Base-by-base conservation (phyloP, 2,113 vertebrate species). In the Coturnix japonica region DNA sequence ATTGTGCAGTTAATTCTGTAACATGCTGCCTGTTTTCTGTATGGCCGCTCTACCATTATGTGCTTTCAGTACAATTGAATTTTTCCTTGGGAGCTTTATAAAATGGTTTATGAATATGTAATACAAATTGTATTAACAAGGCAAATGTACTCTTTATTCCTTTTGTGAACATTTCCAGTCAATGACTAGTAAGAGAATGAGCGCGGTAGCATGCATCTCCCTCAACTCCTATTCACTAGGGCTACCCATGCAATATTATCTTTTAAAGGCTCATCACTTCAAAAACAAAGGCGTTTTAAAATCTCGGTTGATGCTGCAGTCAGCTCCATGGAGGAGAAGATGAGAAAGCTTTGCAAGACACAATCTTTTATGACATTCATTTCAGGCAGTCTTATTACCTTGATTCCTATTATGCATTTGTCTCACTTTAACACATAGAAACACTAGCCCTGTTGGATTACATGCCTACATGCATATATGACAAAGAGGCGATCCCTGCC, bases 41-140 rank as follows among this genome's bases (percentile, higher is more conserved):
- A 95, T 97, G 97, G 97, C 85, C 85, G 89, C 96, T 96, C 95
- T 97, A 97, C 97, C 97, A 97, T 97, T 97, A 97, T 97, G 96
- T 95, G 95, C 96, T 96, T 98, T 97, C 95, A 97, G 97, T 97
- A 98, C 97, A 98, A 98, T 96, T 97, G 97, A 97, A 97, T 97
- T 97, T 97, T 96, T 96, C 97, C 97, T 96, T 97, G 96, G 95
- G 96, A 97, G 97, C 97, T 98, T 97, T 97, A 96, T 96, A 95
- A 97, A 98, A 97, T 94, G 96, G 96, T 97, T 98, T 98, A 98
- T 98, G 97, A 98, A 98, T 98, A 98, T 98, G 97, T 98, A 98
- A 97, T 97, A 97, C 96, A 98, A 97, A 98, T 97, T 97, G 97
- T 97, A 97, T 98, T 98, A 98, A 98, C 97, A 98, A 97, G 97